phyloP scores from a whole-genome alignment of 1,140 invertebrate species.

The Drosophila ficusphila region DNA sequence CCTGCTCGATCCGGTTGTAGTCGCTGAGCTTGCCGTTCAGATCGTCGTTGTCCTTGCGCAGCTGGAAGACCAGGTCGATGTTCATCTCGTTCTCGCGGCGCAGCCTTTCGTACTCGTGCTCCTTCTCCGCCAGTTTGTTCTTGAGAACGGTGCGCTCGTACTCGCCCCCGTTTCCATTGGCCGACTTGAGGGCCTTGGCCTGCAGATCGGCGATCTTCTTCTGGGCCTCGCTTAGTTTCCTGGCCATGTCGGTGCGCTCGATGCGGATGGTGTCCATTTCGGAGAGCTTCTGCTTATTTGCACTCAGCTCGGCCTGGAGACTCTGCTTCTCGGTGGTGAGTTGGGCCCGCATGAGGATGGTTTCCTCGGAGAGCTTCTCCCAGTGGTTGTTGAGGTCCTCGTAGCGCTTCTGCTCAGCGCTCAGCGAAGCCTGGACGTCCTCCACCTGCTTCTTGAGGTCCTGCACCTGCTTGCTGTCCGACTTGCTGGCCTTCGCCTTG shows the following conservation, averaged over 20 bases:
- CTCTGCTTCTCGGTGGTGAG: constrained; percentile 91
- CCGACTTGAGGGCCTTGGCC: constrained; percentile 59
- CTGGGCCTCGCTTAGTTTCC: constrained; percentile 88
- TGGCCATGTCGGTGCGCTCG: constrained; percentile 85
- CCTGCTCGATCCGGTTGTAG: constrained; percentile 92
- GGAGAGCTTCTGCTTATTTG: constrained; percentile 62
- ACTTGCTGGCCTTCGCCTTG: constrained; percentile 85
- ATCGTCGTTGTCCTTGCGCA: constrained; percentile 91
- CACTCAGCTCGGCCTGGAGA: constrained; percentile 84
- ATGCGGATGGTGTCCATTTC: constrained; percentile 73
- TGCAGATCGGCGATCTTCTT: constrained; percentile 85
- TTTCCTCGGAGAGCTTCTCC: constrained; percentile 92
- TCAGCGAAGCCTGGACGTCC: constrained; percentile 87
- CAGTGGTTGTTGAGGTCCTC: constrained; percentile 92
- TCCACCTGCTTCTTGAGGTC: constrained; percentile 87
- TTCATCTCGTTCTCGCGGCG: constrained; percentile 90
- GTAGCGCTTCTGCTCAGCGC: constrained; percentile 89
- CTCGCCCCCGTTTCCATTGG: constrained; percentile 85
- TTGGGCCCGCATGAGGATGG: constrained; percentile 91
- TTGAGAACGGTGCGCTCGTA: constrained; percentile 89
- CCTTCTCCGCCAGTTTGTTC: constrained; percentile 89
- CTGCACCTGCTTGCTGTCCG: constrained; percentile 86
- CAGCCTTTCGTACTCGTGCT: constrained; percentile 89
- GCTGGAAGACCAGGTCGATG: constrained; percentile 88
- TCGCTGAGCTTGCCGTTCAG: constrained; percentile 92